Base-by-base conservation (phyloP, 2,113 vertebrate species). In the Antechinus stuartii region DNA sequence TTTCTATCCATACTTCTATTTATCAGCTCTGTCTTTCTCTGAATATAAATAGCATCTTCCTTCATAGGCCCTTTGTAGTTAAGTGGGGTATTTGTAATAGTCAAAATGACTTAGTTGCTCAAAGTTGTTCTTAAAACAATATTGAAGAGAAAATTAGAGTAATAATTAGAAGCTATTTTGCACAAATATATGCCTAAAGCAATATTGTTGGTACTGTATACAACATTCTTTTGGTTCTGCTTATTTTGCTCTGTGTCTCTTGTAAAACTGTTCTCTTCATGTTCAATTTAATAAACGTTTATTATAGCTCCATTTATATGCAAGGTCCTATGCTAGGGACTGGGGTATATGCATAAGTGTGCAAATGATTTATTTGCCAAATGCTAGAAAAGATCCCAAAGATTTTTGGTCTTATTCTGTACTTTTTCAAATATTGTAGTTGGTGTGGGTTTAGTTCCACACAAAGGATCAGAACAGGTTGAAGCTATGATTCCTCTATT, bases 401-500 rank as follows among this genome's bases (percentile, higher is more conserved):
- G n/a, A 84, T 42, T 16, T 2, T 84, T 84, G 7, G 1, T 84
- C 35, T 84, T 22, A 84, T 42, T 84, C n/a, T 14, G 6, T 42
- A 84, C 68, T 84, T 84, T 84, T 84, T 23, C 19, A 8, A 23
- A 55, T 23, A 12, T 90, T 2, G 57, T 1, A 0, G 52, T 89
- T 92, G 55, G 42, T 50, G 14, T 46, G 91, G 96, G 55, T n/a
- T 24, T 91, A 90, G 54, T 91, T 89, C 50, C 92, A 91, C 5
- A 27, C 0, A 5, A 89, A 91, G 42, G 42, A 55, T 84, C 95
- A 94, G 54, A 68, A 94, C 54, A 90, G 2, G 91, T 54, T 92
- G 27, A 84, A 55, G 56, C 91, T 54, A 93, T 95, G 91, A 61
- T 90, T 93, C 25, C 94, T 96, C 56, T 92, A 27, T 97, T 93